A percentile compares a stretch with the other conserved stretches of the same genome.
phyloP scores from a whole-genome alignment of 1,140 invertebrate species.

The Tetraneura akinire region DNA sequence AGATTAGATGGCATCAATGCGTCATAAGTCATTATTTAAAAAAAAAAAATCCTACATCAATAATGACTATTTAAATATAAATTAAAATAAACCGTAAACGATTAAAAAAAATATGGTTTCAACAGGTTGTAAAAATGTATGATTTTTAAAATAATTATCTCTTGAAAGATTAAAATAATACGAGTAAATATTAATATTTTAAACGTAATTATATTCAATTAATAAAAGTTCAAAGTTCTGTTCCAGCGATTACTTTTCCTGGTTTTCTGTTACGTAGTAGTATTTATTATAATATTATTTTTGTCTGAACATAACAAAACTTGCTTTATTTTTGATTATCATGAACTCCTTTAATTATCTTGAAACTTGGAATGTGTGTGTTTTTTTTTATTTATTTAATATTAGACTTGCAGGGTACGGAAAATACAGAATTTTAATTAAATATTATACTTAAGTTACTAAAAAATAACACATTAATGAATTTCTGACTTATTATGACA shows the following conservation, averaged over 20 bases:
- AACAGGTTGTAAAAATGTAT: too few species aligned
- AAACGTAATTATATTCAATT: too few species aligned
- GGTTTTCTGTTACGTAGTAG: background rate
- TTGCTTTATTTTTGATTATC: background rate
- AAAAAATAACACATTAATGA: background rate
- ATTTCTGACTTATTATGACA: background rate
- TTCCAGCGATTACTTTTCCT: background rate
- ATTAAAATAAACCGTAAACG: too few species aligned
- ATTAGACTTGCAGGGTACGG: background rate
- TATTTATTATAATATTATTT: background rate
- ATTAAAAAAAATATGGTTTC: too few species aligned
- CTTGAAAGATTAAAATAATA: too few species aligned
- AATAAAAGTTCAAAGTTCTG: too few species aligned
- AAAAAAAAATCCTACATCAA: too few species aligned
- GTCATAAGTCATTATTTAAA: too few species aligned
- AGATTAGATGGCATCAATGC: too few species aligned
- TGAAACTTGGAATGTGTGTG: background rate
- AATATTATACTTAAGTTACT: slow-evolving; percentile 1
- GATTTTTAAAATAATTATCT: too few species aligned
- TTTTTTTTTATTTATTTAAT: background rate
- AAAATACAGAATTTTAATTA: background rate
- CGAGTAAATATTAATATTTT: too few species aligned
- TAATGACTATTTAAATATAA: too few species aligned
- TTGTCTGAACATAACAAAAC: background rate
- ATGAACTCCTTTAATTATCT: background rate